Percentiles rank a stretch among this genome's conserved stretches.
These are phyloP conservation scores for Bombus haemorrhoidalis DNA, from an alignment of 1,140 invertebrate genomes.

Conservation along the genomic window DNA sequence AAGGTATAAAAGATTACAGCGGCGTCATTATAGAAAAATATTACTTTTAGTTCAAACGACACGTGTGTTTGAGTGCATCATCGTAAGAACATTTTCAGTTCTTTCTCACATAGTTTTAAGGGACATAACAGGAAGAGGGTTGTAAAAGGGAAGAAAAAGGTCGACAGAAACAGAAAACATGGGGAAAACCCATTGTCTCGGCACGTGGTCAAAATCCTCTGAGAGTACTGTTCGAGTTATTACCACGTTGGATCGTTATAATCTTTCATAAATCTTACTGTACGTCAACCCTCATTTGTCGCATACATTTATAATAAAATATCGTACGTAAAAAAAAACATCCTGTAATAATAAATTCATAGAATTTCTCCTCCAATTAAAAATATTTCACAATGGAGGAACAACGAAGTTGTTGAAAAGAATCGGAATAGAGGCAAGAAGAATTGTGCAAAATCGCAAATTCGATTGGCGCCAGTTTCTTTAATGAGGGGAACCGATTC, in stretches of 20 bases:
- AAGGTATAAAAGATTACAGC: neutral
- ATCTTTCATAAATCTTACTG: neutral
- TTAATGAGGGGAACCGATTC: neutral
- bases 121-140: neutral
- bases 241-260: neutral
- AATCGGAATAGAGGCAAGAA: neutral
- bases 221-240: neutral
- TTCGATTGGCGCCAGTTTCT: neutral
- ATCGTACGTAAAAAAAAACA: neutral
- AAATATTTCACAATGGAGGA: neutral
- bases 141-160: neutral
- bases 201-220: neutral
- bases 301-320: neutral
- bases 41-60: neutral
- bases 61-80: neutral
- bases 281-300: neutral
- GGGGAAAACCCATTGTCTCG: neutral
- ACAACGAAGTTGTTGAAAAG: neutral
- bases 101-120: neutral
- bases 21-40: neutral
- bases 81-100: neutral
- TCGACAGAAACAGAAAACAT: neutral
- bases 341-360: neutral
- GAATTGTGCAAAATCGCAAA: neutral
- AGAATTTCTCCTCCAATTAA: neutral